phyloP scores from a whole-genome alignment of 2,888 invertebrate genomes.

The Cantharis nigra region DNA sequence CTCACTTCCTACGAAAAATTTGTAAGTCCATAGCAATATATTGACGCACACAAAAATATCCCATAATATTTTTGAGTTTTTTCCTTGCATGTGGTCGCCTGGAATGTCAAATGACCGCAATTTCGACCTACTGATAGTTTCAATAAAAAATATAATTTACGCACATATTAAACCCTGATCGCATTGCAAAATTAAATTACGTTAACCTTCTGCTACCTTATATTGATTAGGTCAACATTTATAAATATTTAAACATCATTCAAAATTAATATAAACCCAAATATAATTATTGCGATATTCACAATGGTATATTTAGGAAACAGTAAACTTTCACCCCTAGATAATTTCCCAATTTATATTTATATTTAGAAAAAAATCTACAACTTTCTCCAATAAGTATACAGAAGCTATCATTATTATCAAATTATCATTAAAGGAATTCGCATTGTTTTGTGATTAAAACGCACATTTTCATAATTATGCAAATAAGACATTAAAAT shows the following conservation, averaged over 20 bases:
- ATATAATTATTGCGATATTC: not conserved
- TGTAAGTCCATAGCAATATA: not conserved
- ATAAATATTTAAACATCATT: not conserved
- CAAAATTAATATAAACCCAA: not conserved
- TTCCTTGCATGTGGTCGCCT: not conserved
- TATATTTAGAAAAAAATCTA: not conserved
- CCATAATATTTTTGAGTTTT: not conserved
- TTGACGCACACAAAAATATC: not conserved
- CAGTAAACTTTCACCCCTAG: not conserved
- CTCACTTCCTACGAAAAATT: not conserved
- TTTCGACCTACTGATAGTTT: not conserved
- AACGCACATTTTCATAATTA: not conserved
- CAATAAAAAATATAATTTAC: not conserved
- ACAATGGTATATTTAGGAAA: not conserved
- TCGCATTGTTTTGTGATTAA: not conserved
- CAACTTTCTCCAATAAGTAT: not conserved
- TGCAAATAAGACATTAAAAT: not conserved
- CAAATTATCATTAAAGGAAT: not conserved
- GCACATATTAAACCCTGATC: not conserved
- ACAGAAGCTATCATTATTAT: not conserved
- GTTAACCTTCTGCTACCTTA: not conserved
- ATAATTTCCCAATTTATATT: not conserved
- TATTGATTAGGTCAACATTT: not conserved
- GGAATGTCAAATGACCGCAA: not conserved
- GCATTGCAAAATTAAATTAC: not conserved